Evolutionary conservation across 2,888 invertebrate species (phyloP).

Genomic region (Caenorhabditis doughertyi): DNA sequence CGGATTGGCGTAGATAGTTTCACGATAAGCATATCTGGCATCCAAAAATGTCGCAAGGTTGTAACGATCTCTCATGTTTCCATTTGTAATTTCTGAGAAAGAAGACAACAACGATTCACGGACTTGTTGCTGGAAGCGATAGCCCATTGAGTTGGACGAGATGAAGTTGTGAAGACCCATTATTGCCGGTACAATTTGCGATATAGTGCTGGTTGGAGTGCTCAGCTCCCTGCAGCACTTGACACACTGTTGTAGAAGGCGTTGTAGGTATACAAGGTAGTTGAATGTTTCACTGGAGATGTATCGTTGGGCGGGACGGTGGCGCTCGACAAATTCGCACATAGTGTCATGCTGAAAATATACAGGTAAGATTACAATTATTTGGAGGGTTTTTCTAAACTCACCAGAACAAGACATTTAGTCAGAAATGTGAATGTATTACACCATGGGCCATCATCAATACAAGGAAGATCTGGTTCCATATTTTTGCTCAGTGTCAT

Average conservation of each 20-base stretch:
- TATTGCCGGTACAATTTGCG: slow-evolving; percentile 3
- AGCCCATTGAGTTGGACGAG: background rate
- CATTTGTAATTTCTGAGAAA: background rate
- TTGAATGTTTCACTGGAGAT: background rate
- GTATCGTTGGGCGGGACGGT: background rate
- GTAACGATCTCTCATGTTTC: background rate
- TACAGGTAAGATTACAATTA: no score
- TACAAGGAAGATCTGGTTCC: slow-evolving; percentile 25
- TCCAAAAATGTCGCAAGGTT: slow-evolving; percentile 11
- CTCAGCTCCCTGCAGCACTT: background rate
- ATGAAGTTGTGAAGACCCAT: background rate
- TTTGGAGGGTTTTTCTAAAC: background rate
- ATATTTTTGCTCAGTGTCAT: slow-evolving; percentile 29
- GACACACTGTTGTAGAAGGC: slow-evolving; percentile 23
- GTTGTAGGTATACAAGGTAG: slow-evolving; percentile 10
- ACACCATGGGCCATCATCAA: slow-evolving; percentile 25
- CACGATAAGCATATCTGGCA: slow-evolving; percentile 10
- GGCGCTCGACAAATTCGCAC: background rate
- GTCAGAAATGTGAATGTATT: slow-evolving; percentile 17
- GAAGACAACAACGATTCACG: no score
- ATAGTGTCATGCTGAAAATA: background rate
- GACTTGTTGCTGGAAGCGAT: background rate
- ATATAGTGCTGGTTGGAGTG: slow-evolving; percentile 7
- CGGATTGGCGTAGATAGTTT: background rate
- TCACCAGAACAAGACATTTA: slow-evolving; percentile 35